These are phyloP conservation scores for Thecophora atra DNA, from an alignment of 2,888 invertebrate species.

Conservation along the genomic window DNA sequence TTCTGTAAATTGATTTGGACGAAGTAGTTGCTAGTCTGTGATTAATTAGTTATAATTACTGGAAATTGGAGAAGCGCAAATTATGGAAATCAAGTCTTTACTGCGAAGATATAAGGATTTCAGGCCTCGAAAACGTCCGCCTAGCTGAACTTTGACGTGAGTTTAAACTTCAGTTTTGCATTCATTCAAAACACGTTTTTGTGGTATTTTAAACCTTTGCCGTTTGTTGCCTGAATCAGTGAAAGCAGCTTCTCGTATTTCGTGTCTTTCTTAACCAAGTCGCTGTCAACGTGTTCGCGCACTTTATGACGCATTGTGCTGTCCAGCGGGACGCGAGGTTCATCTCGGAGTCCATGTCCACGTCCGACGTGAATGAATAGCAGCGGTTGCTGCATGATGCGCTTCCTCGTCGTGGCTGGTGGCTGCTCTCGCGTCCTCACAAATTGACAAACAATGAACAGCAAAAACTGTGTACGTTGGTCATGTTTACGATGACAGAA, in stretches of 20 bases:
- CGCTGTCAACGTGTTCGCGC: constrained; percentile 16
- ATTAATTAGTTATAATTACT: not conserved
- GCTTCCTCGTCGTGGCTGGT: not conserved
- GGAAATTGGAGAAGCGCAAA: too few species aligned
- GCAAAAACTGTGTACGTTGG: not conserved
- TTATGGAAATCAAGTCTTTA: too few species aligned
- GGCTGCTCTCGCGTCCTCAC: not conserved
- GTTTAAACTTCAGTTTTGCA: too few species aligned
- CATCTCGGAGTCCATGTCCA: too few species aligned
- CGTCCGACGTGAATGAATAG: too few species aligned
- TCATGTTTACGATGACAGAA: constrained; percentile 4
- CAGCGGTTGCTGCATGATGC: not conserved
- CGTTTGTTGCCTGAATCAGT: not conserved
- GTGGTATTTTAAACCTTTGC: not conserved
- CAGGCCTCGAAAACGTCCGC: too few species aligned
- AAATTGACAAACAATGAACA: not conserved
- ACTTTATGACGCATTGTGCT: constrained; percentile 20
- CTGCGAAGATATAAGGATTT: too few species aligned
- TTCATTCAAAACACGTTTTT: too few species aligned
- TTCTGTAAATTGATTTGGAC: not conserved
- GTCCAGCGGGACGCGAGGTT: not conserved
- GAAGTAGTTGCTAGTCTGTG: not conserved
- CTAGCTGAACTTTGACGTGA: too few species aligned
- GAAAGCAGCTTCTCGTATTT: not conserved
- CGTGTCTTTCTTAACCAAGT: not conserved